Conservation (phyloP, 2,113 vertebrate species). For the Scatophagus argus region DNA sequence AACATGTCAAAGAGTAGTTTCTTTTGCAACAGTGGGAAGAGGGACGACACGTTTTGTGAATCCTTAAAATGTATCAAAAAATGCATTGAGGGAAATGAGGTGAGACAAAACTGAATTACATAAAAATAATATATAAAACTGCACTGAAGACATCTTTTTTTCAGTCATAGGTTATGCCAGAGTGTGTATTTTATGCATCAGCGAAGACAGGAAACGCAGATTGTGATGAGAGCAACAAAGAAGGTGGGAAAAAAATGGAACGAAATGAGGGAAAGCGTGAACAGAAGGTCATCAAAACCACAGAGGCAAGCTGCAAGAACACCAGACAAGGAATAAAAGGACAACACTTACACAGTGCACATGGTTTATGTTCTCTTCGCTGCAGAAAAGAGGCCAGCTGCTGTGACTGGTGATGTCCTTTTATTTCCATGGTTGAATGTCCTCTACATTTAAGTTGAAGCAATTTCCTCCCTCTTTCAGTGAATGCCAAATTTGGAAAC, state of each 20-base stretch:
- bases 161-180: background rate
- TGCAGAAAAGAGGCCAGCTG: background rate
- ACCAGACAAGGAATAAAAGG: conserved; percentile 7
- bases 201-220: background rate
- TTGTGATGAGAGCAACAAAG: background rate
- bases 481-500: background rate
- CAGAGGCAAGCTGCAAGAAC: conserved; percentile 4
- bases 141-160: conserved; percentile 6
- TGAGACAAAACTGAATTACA: background rate
- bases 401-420: background rate
- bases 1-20: background rate
- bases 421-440: too few species aligned
- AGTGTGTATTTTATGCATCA: background rate
- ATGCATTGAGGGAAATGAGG: background rate
- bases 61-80: background rate
- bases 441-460: too few species aligned
- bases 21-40: background rate
- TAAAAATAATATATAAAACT: background rate
- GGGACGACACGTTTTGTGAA: background rate
- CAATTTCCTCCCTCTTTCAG: background rate
- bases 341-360: background rate
- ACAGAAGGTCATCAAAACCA: conserved; percentile 8
- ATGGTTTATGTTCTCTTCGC: background rate
- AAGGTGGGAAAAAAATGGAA: conserved; percentile 10
- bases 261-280: conserved; percentile 17